Conservation (phyloP, 2,888 invertebrate genomes). For the Oscheius sp. region DNA sequence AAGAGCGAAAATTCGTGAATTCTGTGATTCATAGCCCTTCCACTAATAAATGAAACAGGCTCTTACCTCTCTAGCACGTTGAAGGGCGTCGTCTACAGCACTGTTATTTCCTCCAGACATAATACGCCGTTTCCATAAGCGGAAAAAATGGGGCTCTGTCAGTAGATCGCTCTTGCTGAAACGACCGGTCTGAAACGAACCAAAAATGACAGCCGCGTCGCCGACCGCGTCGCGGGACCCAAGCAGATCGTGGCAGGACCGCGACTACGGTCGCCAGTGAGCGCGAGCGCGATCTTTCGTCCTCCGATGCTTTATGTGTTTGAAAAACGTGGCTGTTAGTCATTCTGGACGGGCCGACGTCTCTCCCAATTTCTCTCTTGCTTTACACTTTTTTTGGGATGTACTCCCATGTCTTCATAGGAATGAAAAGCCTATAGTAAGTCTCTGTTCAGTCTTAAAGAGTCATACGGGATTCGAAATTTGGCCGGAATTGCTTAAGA, state of each 20-base stretch:
- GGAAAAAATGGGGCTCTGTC: slow-evolving; percentile 26
- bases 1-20: slow-evolving; percentile 17
- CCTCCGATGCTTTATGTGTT: neutral
- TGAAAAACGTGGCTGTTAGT: too few species aligned
- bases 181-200: neutral
- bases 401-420: too few species aligned
- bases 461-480: too few species aligned
- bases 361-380: too few species aligned
- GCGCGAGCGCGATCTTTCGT: neutral
- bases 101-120: slow-evolving; percentile 46
- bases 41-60: slow-evolving; percentile 3
- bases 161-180: neutral
- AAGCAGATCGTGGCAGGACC: neutral
- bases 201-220: too few species aligned
- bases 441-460: too few species aligned
- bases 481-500: too few species aligned
- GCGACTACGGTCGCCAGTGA: neutral
- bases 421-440: too few species aligned
- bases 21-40: neutral
- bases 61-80: slow-evolving; percentile 44
- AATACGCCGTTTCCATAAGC: slow-evolving; percentile 43
- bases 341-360: too few species aligned
- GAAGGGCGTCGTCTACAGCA: slow-evolving; percentile 48
- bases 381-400: too few species aligned
- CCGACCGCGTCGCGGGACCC: neutral